Evolutionary conservation across 1,140 invertebrate species (phyloP).

Genomic region (Maconellicoccus hirsutus): DNA sequence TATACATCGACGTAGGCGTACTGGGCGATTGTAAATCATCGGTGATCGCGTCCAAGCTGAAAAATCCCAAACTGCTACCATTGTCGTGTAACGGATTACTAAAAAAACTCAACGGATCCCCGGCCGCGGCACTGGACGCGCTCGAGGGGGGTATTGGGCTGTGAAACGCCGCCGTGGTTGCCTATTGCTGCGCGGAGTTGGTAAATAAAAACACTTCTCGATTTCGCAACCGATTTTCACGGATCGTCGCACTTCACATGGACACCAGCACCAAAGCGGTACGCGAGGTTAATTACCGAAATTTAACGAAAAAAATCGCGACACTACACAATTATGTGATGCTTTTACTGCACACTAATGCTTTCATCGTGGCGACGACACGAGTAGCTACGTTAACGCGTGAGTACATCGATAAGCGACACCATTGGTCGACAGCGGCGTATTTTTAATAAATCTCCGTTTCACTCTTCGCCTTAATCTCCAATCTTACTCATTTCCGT

Average conservation of each 20-base stretch:
- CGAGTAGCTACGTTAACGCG: no score
- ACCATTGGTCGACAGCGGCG: no score
- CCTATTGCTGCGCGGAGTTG: background rate
- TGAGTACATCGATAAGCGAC: no score
- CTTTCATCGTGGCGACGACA: background rate
- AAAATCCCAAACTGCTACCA: background rate
- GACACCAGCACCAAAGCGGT: background rate
- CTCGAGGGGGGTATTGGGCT: conserved; percentile 19
- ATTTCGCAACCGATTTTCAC: no score
- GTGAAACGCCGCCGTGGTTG: conserved; percentile 14
- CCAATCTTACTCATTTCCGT: no score
- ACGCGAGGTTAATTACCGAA: background rate
- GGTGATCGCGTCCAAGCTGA: background rate
- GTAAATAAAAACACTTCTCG: no score
- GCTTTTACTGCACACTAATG: background rate
- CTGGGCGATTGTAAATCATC: conserved; percentile 12
- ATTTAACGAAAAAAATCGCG: background rate
- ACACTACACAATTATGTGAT: background rate
- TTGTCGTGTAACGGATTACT: conserved; percentile 4
- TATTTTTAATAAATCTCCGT: no score
- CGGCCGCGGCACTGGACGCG: conserved; percentile 15
- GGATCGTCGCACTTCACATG: background rate
- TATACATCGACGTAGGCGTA: conserved; percentile 1
- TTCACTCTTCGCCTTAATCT: no score
- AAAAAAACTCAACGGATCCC: conserved; percentile 12